Percentiles rank a stretch among this genome's conserved stretches.
phyloP scores from a whole-genome alignment of 2,888 invertebrate species.

The Drosophila fulvimacula region DNA sequence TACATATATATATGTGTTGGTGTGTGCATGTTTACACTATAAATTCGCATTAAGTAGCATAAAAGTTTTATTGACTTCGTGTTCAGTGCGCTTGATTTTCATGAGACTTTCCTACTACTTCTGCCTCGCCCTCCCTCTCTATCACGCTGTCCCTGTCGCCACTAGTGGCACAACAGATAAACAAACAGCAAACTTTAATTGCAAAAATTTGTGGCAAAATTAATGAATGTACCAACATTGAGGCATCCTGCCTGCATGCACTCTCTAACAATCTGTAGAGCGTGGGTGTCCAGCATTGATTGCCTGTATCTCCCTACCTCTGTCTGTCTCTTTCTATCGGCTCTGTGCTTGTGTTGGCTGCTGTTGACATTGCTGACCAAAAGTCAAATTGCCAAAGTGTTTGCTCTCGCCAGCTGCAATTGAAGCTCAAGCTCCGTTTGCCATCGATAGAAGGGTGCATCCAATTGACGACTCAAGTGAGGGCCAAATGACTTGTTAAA shows the following conservation, averaged over 20 bases:
- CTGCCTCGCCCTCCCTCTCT: too few relatives aligned
- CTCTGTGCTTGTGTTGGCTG: slow-evolving; percentile 44
- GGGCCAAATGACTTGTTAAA: slow-evolving; percentile 68
- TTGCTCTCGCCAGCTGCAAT: slow-evolving; percentile 63
- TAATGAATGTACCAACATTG: slow-evolving; percentile 66
- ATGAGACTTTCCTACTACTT: slow-evolving; percentile 34
- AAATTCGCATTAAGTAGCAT: slow-evolving; percentile 81
- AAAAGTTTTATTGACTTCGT: slow-evolving; percentile 80
- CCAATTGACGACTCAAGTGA: slow-evolving; percentile 47
- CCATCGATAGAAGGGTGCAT: slow-evolving; percentile 33
- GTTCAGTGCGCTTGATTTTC: slow-evolving; percentile 73
- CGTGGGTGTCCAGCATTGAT: not conserved
- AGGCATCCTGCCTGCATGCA: slow-evolving; percentile 25
- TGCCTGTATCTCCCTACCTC: slow-evolving; percentile 1
- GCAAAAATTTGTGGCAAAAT: slow-evolving; percentile 79
- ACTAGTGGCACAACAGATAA: slow-evolving; percentile 67
- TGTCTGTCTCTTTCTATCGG: slow-evolving; percentile 3
- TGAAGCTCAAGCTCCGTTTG: slow-evolving; percentile 41
- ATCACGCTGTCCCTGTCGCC: not conserved
- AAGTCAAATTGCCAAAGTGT: slow-evolving; percentile 79
- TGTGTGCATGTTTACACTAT: slow-evolving; percentile 76
- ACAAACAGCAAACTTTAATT: slow-evolving; percentile 80
- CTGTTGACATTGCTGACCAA: slow-evolving; percentile 78
- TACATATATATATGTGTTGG: not conserved
- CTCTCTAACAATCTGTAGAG: slow-evolving; percentile 25